These are phyloP conservation scores for Folsomia manolachei DNA, from an alignment of 2,888 invertebrate species.

Conservation along the genomic window DNA sequence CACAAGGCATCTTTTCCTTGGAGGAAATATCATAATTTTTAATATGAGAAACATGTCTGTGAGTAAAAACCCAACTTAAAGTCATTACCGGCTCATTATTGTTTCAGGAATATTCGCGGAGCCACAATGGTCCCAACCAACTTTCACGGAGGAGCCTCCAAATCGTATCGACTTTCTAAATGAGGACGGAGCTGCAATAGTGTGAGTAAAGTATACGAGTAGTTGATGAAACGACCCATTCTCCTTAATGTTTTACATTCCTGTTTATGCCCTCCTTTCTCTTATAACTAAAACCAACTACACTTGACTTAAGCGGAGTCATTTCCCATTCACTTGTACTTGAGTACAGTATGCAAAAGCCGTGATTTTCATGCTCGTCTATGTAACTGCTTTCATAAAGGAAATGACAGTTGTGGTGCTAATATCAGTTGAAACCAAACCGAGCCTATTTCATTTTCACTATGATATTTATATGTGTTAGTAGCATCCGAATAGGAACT, in stretches of 20 bases:
- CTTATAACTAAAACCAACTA: not conserved
- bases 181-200: constrained; percentile 46
- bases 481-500: not conserved
- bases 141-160: constrained; percentile 45
- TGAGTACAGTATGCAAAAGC: not conserved
- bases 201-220: no score
- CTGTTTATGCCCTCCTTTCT: not conserved
- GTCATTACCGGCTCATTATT: not conserved
- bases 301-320: not conserved
- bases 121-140: constrained; percentile 36
- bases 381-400: not conserved
- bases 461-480: no score
- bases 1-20: no score
- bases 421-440: not conserved
- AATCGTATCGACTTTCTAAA: constrained; percentile 48
- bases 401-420: constrained; percentile 10
- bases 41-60: not conserved
- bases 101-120: constrained; percentile 31
- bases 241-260: constrained; percentile 9
- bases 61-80: not conserved
- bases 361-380: no score
- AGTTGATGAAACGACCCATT: constrained; percentile 8
- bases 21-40: no score
- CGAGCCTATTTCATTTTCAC: not conserved
- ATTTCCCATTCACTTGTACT: not conserved